A percentile compares a stretch with the other conserved stretches of the same genome.
Evolutionary conservation across 2,113 vertebrate species (phyloP).

Genomic region (Siniperca knerii): DNA sequence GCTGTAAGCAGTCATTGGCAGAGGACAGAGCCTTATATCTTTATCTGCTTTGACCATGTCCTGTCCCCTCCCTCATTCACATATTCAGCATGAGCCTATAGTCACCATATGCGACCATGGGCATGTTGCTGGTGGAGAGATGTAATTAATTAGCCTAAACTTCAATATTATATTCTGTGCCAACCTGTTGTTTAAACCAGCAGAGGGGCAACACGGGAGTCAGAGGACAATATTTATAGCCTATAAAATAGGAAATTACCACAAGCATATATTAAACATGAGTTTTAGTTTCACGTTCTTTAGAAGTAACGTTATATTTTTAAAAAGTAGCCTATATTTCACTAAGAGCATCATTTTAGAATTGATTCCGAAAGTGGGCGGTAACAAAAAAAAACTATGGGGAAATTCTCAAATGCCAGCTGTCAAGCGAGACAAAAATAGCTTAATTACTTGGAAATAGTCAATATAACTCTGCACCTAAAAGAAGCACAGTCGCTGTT

Average conservation of each 20-base stretch:
- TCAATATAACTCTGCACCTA: background rate
- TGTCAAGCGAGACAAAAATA: background rate
- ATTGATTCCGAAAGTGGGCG: conserved; percentile 5
- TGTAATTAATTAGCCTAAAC: background rate
- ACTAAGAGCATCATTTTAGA: background rate
- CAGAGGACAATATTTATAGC: background rate
- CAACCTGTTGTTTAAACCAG: conserved; percentile 3
- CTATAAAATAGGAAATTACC: background rate
- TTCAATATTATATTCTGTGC: background rate
- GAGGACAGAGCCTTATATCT: conserved; percentile 41
- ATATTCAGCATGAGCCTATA: background rate
- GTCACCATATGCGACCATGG: background rate
- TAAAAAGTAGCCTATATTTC: background rate
- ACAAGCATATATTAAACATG: background rate
- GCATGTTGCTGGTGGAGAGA: background rate
- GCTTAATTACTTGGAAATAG: background rate
- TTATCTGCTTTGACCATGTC: conserved; percentile 60
- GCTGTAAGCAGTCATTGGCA: conserved; percentile 9
- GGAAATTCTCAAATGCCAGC: background rate
- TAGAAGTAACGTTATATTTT: too few species aligned
- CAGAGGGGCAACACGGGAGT: rapidly evolving
- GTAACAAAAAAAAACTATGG: background rate
- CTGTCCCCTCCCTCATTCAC: conserved; percentile 57
- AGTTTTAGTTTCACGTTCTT: background rate
- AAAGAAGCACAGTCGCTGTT: conserved; percentile 34